A percentile compares a stretch with the other conserved stretches of the same genome.
Conservation (phyloP, 1,140 invertebrate genomes). For the Anoplophora glabripennis region DNA sequence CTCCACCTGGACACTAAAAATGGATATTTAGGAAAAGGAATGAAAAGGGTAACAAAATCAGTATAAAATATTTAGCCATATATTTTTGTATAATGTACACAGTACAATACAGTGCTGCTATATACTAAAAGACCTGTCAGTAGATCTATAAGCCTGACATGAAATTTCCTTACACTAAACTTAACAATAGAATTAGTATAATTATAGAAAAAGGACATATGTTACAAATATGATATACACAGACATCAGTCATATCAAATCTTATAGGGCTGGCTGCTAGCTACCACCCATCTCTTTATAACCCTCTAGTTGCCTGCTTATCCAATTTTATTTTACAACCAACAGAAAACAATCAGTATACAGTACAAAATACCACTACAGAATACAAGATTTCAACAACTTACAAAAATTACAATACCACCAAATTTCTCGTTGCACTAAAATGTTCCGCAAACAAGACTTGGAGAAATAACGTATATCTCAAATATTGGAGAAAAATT, state of each 20-base stretch:
- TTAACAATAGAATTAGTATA: constrained; percentile 35
- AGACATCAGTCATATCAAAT: constrained; percentile 36
- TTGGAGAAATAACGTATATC: constrained; percentile 2
- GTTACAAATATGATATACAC: constrained; percentile 43
- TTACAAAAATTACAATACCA: too few species aligned
- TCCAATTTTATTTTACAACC: too few species aligned
- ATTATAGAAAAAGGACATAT: constrained; percentile 42
- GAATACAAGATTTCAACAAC: too few species aligned
- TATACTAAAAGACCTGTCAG: constrained; percentile 38
- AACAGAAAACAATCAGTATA: too few species aligned
- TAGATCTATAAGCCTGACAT: constrained; percentile 43
- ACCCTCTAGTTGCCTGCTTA: too few species aligned
- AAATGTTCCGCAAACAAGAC: too few species aligned
- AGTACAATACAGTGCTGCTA: constrained; percentile 45
- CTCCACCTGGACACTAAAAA: too few species aligned
- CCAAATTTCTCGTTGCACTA: too few species aligned
- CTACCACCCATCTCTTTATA: constrained; percentile 1
- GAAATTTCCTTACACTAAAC: constrained; percentile 27
- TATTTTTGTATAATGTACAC: constrained; percentile 46
- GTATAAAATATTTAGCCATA: constrained; percentile 32
- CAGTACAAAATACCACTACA: too few species aligned
- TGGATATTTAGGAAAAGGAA: too few species aligned
- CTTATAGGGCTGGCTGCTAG: constrained; percentile 4
- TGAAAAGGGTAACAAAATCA: too few species aligned
- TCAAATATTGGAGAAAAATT: too few species aligned